These are phyloP conservation scores for Brachypteracias leptosomus DNA, from an alignment of 2,113 vertebrate species.

Conservation along the genomic window DNA sequence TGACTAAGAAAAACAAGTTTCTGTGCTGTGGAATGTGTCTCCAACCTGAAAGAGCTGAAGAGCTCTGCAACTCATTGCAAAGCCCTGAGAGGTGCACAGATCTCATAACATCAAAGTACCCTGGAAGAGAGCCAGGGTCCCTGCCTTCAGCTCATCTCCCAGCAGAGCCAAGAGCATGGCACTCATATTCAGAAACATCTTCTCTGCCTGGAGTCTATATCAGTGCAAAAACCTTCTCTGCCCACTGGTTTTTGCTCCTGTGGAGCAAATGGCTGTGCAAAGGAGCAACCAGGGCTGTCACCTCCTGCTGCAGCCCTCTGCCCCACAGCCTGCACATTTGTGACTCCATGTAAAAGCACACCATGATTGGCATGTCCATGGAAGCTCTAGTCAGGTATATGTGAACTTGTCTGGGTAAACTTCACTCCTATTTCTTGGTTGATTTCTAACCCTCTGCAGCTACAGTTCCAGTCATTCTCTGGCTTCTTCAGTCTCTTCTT, in stretches of 20 bases:
- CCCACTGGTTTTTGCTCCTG: neutral
- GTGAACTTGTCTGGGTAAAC: neutral
- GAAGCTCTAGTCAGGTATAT: neutral
- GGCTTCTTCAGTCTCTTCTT: neutral
- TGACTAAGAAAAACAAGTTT: slow-evolving; percentile 37
- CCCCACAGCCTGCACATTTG: fast-evolving
- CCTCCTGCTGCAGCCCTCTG: neutral
- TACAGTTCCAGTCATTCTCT: neutral
- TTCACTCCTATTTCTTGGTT: neutral
- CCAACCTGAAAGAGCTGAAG: neutral
- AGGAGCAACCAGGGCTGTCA: neutral
- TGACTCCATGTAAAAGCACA: neutral
- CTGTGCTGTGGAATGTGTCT: neutral
- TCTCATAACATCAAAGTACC: neutral
- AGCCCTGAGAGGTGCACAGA: neutral
- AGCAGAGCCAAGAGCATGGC: neutral
- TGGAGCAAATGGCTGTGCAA: neutral
- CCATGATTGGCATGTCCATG: neutral
- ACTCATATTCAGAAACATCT: neutral
- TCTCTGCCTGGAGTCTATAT: neutral
- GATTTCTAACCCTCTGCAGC: neutral
- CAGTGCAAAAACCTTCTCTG: neutral
- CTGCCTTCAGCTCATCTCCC: neutral
- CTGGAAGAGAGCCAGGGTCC: neutral
- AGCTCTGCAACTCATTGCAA: neutral